Base-by-base conservation (phyloP, 1,140 invertebrate genomes). In the Mercenaria mercenaria region DNA sequence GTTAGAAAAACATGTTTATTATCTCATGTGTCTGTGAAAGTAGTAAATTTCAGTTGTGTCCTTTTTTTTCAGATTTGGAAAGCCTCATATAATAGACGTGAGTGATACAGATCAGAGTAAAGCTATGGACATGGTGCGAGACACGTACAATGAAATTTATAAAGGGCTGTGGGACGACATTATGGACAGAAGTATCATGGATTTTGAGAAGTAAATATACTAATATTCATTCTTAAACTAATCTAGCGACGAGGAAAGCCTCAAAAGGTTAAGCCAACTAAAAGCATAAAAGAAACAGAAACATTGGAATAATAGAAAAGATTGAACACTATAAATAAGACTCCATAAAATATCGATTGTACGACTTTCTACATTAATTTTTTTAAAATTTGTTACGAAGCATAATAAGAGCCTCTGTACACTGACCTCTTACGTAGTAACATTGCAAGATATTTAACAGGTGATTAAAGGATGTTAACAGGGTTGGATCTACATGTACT, bases 71-170 rank as follows among this genome's bases (percentile, higher is more conserved):
- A 87, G 85, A 23, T 79, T 37, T 41, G 85, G 85, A 4, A 87
- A 87, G 41, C 85, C 85, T 20, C n/a, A 76, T 61, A 64, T 87
- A 8, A 52, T 87, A 52, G 85, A 87, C 39, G 39, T 87, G 0
- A 77, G 50, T 20, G 74, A 79, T 67, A 64, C 56, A 39, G 85
- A 87, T 50, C 85, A 77, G 39, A 29, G 41, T 29, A 79, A 79
- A 29, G 47, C 47, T 64, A 13, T 87, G 39, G 85, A 87, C 34
- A 34, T 32, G 13, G 37, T 59, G 0, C 29, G 52, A 13, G 74
- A 61, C 0, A 76, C 41, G 32, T 87, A 87, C 39, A 50, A 87
- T 23, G 72, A 77, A 43, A 87, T 87, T n/a, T 87, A 61, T 23
- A 8, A 26, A 0, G 85, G 74, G 3, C 52, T 50, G 6, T 87